Evolutionary conservation across 2,888 invertebrate genomes (phyloP).

Genomic region (Panzeria rudis): DNA sequence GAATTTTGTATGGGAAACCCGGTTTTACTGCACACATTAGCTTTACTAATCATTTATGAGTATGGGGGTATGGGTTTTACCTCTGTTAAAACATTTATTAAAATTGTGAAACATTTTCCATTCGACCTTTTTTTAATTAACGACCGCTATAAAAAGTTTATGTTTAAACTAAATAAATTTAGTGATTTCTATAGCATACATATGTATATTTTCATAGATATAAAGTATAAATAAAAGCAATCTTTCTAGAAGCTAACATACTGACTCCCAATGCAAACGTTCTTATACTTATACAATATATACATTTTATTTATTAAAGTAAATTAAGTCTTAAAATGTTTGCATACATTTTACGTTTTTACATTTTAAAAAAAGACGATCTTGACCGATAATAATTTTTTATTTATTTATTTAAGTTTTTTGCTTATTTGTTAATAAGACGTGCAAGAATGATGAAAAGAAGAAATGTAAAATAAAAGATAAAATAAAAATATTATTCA

Average conservation of each 20-base stretch:
- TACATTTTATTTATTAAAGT: neutral
- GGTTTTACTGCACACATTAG: too few species aligned
- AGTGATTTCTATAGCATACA: too few species aligned
- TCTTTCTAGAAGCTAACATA: conserved; percentile 17
- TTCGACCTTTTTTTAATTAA: neutral
- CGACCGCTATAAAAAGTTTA: too few species aligned
- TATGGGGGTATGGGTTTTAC: too few species aligned
- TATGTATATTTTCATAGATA: too few species aligned
- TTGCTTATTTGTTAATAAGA: conserved; percentile 19
- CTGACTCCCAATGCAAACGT: neutral
- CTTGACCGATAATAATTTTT: conserved; percentile 49
- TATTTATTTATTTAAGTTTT: conserved; percentile 4
- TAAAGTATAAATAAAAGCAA: too few species aligned
- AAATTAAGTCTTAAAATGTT: conserved; percentile 8
- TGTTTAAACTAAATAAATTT: too few species aligned
- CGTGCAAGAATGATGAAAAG: conserved; percentile 41
- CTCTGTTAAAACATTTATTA: neutral
- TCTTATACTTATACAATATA: neutral
- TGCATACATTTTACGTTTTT: conserved; percentile 1
- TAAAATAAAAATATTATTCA: neutral
- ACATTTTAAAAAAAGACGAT: conserved; percentile 10
- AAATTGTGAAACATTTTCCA: neutral
- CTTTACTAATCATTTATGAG: too few species aligned
- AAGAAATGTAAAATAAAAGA: conserved; percentile 8
- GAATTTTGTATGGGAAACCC: too few species aligned